phyloP scores from a whole-genome alignment of 1,140 invertebrate species.

The Anthonomus grandis region DNA sequence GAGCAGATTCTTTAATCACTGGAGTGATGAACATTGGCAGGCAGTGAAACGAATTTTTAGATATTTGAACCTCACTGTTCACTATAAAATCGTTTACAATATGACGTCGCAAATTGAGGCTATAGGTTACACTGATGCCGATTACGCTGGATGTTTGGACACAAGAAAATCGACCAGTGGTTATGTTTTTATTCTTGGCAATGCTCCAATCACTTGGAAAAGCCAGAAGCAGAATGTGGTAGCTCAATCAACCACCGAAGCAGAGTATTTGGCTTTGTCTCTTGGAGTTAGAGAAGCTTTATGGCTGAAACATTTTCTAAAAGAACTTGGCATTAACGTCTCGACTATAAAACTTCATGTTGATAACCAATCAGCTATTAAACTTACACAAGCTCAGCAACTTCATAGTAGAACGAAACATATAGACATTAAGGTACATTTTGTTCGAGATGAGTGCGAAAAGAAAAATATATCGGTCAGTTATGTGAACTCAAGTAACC shows the following conservation, averaged over 20 bases:
- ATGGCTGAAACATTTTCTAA: slow-evolving; percentile 4
- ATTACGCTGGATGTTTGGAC: too few relatives aligned
- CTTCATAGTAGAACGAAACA: slow-evolving; percentile 15
- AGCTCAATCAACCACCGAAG: slow-evolving; percentile 43
- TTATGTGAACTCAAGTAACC: slow-evolving; percentile 13
- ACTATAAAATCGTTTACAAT: too few relatives aligned
- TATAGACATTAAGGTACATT: slow-evolving; percentile 13
- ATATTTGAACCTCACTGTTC: too few relatives aligned
- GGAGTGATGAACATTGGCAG: slow-evolving; percentile 35
- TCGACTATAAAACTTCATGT: slow-evolving; percentile 33
- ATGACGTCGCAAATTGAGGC: too few relatives aligned
- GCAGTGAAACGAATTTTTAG: slow-evolving; percentile 45
- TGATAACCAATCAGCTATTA: slow-evolving; percentile 2
- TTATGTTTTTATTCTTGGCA: too few relatives aligned
- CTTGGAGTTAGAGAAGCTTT: slow-evolving; percentile 27
- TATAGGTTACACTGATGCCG: too few relatives aligned
- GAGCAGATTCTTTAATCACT: slow-evolving; percentile 37
- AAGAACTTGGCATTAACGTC: slow-evolving; percentile 5
- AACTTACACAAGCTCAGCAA: slow-evolving; percentile 13
- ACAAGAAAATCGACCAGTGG: too few relatives aligned
- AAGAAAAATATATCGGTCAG: slow-evolving; percentile 10
- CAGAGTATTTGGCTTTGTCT: slow-evolving; percentile 44
- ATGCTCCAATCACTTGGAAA: slow-evolving; percentile 36
- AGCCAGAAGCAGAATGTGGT: slow-evolving; percentile 42
- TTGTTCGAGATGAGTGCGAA: slow-evolving; percentile 13